Evolutionary conservation across 2,797 vertebrate genomes (phyloP).

Genomic region (Apogon talboti): DNA sequence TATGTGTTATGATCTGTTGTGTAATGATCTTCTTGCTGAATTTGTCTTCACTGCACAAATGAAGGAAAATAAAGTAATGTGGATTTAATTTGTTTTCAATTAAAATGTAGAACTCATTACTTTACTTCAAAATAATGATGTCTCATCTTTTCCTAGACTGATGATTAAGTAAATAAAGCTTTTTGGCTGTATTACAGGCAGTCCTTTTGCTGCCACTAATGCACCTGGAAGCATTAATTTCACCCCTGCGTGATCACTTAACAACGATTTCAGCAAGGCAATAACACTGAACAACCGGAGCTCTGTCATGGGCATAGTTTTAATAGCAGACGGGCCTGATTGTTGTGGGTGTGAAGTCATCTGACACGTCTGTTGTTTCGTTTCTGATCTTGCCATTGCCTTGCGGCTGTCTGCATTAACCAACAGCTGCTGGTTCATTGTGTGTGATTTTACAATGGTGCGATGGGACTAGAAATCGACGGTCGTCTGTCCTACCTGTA

Average conservation of each 20-base stretch:
- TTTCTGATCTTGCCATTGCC: slow-evolving; percentile 51
- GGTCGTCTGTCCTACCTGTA: slow-evolving; percentile 11
- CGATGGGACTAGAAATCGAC: slow-evolving; percentile 45
- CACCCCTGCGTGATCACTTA: slow-evolving; percentile 33
- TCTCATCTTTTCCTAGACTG: too few species aligned
- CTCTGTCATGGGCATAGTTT: slow-evolving; percentile 28
- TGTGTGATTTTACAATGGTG: slow-evolving; percentile 30
- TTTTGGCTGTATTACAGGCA: slow-evolving; percentile 1
- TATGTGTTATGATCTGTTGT: too few species aligned
- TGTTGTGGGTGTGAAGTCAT: slow-evolving; percentile 36
- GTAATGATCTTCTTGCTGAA: too few species aligned
- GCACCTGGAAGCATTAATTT: slow-evolving; percentile 30
- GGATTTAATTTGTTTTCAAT: too few species aligned
- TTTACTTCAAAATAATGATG: too few species aligned
- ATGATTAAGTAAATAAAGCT: too few species aligned
- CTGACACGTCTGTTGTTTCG: slow-evolving; percentile 36
- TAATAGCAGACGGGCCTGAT: slow-evolving; percentile 31
- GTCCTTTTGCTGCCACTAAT: background rate
- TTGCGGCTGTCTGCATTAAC: slow-evolving; percentile 38
- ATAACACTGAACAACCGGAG: slow-evolving; percentile 22
- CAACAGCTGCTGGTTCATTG: slow-evolving; percentile 41
- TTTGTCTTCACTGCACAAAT: too few species aligned
- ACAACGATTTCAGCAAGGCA: slow-evolving; percentile 32
- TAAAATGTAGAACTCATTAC: too few species aligned
- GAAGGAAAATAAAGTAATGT: too few species aligned